phyloP scores from a whole-genome alignment of 2,797 vertebrate genomes.

The Anableps anableps region DNA sequence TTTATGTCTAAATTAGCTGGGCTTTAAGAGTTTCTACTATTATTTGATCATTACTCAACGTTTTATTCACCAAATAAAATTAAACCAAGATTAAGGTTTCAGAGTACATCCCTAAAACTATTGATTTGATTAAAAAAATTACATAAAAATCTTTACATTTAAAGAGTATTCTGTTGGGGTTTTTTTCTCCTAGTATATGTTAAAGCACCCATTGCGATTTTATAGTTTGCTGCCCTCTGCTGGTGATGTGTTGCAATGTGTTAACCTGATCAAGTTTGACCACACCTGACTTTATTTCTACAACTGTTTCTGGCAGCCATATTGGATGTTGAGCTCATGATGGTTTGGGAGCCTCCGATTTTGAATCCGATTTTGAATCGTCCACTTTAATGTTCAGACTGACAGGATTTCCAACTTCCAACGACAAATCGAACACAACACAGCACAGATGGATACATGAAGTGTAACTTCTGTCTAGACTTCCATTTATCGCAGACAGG shows the following conservation, averaged over 20 bases:
- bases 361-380: too few species aligned
- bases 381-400: too few species aligned
- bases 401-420: too few species aligned
- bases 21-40: neutral
- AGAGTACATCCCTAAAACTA: neutral
- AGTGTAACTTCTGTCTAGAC: too few species aligned
- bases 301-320: too few species aligned
- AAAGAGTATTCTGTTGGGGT: neutral
- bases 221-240: neutral
- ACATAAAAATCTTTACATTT: neutral
- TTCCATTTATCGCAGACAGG: too few species aligned
- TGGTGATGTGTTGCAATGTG: neutral
- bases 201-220: neutral
- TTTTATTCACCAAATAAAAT: neutral
- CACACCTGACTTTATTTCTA: too few species aligned
- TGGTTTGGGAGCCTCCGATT: too few species aligned
- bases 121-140: neutral
- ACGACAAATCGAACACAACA: too few species aligned
- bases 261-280: neutral
- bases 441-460: too few species aligned
- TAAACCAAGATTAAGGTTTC: neutral
- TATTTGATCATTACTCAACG: neutral
- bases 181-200: neutral
- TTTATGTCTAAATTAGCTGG: neutral
- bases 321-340: too few species aligned